Evolutionary conservation across 1,140 invertebrate genomes (phyloP).

Genomic region (Wasmannia auropunctata): DNA sequence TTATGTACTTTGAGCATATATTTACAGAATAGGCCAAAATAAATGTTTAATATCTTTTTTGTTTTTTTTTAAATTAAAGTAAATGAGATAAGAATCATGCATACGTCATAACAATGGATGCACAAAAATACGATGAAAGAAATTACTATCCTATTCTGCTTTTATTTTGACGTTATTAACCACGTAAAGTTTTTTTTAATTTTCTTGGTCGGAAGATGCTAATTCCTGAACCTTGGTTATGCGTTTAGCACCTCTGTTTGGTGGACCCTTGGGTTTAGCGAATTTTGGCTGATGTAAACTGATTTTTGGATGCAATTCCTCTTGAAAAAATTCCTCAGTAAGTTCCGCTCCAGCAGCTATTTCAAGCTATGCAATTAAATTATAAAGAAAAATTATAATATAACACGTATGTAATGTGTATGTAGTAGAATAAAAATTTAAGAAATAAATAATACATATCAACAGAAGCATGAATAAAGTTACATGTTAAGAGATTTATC

Average conservation of each 20-base stretch:
- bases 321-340: constrained; percentile 95
- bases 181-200: constrained; percentile 54
- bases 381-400: constrained; percentile 69
- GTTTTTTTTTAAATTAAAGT: neutral
- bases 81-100: neutral
- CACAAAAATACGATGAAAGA: constrained; percentile 30
- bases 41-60: neutral
- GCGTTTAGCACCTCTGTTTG: constrained; percentile 95
- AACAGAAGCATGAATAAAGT: neutral
- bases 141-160: neutral
- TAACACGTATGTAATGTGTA: neutral
- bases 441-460: neutral
- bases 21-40: constrained; percentile 63
- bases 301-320: constrained; percentile 97
- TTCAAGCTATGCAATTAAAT: constrained; percentile 91
- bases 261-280: constrained; percentile 97
- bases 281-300: constrained; percentile 96
- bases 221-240: constrained; percentile 90
- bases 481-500: neutral
- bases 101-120: constrained; percentile 6
- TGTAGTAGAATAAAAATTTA: neutral
- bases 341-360: constrained; percentile 95
- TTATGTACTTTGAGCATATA: constrained; percentile 34
- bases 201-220: constrained; percentile 73
- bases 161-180: constrained; percentile 32